Evolutionary conservation across 2,113 vertebrate genomes (phyloP).

Genomic region (Jacana jacana): DNA sequence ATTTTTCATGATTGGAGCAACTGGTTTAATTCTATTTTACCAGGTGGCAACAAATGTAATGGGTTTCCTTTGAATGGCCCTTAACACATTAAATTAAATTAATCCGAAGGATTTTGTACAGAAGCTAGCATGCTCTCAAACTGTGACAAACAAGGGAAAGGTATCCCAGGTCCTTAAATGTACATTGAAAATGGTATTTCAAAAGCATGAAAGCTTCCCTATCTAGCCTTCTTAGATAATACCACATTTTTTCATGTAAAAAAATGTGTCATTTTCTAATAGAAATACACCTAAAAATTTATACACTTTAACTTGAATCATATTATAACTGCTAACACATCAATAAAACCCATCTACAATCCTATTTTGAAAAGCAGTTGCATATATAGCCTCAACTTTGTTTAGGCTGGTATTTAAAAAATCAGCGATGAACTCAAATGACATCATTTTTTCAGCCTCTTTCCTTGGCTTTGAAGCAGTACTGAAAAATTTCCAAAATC

Average conservation of each 20-base stretch:
- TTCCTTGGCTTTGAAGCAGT: neutral
- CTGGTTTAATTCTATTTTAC: neutral
- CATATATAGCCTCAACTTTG: neutral
- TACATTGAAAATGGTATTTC: neutral
- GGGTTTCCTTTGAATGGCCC: neutral
- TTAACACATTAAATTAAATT: neutral
- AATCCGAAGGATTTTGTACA: neutral
- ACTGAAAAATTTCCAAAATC: neutral
- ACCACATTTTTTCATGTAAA: neutral
- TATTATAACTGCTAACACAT: neutral
- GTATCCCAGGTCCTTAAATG: neutral
- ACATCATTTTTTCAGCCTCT: neutral
- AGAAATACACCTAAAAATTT: neutral
- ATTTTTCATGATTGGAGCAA: neutral
- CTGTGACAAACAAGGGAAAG: neutral
- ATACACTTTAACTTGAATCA: neutral
- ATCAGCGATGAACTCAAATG: neutral
- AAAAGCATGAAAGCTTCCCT: neutral
- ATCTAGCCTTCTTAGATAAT: neutral
- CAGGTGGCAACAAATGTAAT: neutral
- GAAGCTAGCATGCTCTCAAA: neutral
- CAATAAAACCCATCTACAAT: neutral
- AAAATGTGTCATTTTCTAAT: neutral
- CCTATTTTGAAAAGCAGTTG: neutral
- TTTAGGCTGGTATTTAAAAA: neutral